Evolutionary conservation across 2,113 vertebrate species (phyloP), one percentile per base, ranked within the genome.

Genomic region (Proteles cristata): DNA sequence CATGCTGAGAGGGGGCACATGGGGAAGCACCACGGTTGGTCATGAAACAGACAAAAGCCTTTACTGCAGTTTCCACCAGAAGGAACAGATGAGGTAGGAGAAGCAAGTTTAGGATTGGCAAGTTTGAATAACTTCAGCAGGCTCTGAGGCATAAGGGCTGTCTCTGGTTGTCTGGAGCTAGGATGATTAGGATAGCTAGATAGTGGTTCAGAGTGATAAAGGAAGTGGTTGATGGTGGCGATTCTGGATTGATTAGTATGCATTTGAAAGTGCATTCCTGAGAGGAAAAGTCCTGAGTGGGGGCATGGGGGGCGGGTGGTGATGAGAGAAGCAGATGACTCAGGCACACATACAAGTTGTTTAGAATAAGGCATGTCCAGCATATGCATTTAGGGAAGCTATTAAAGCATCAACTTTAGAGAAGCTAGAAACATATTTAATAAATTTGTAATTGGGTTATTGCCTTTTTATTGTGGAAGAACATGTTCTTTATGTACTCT

Each of bases 281-380:
- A 23, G 26, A 92, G 15, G 9, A 74, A 11, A 33, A 50, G 9
- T 43, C 4, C 5, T 31, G 58, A 9, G 10, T 58, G 55, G 58
- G 58, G 58, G 8, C 6, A 1, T 55, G 31, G 6, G 0, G 5
- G n/a, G 6, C 0, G 5, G n/a, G 11, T 1, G 39, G 16, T 7
- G 11, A 55, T 61, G 15, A 55, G 19, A 35, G 48, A 89, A 16
- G 7, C 16, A 45, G 2, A n/a, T 69, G 23, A 79, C 21, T 89
- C 2, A 81, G 31, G 26, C 14, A n/a, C 43, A 48, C 26, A 26
- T 66, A 45, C 23, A 58, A 63, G 17, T 71, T 48, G 9, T 33
- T 31, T 63, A 35, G 58, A 76, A 61, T 39, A 82, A 61, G 21
- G 12, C 31, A 12, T 33, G 15, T 48, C 53, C 4, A 73, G 25